Conservation (phyloP, 2,888 invertebrate genomes). For the Psylliodes chrysocephalus region DNA sequence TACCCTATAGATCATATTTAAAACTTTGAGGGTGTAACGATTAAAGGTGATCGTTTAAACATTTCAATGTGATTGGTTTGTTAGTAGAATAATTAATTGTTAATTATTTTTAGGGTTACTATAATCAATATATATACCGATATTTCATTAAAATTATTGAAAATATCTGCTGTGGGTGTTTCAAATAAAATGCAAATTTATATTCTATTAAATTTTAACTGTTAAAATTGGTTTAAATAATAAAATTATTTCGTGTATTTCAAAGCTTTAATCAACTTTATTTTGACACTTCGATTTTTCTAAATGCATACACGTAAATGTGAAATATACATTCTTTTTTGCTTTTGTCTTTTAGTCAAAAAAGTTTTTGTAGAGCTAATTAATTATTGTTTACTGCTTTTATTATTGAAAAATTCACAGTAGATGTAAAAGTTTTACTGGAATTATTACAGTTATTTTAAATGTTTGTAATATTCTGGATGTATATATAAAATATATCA, state of each 20-base stretch:
- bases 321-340: too few species aligned
- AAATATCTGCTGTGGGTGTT: background rate
- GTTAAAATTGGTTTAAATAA: too few species aligned
- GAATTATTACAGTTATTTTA: slow-evolving; percentile 5
- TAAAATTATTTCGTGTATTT: too few species aligned
- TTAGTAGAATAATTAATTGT: slow-evolving; percentile 30
- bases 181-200: too few species aligned
- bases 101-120: slow-evolving; percentile 26
- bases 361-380: too few species aligned
- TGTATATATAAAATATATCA: background rate
- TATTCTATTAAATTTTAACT: too few species aligned
- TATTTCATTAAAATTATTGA: background rate
- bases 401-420: slow-evolving; percentile 1
- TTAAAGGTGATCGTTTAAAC: slow-evolving; percentile 26
- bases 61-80: slow-evolving; percentile 26
- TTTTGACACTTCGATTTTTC: too few species aligned
- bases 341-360: too few species aligned
- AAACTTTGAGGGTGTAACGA: slow-evolving; percentile 39
- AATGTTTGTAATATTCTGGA: slow-evolving; percentile 7
- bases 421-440: background rate
- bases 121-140: background rate
- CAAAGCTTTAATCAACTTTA: too few species aligned
- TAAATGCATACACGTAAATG: too few species aligned
- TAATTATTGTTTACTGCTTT: too few species aligned
- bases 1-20: slow-evolving; percentile 25